Evolutionary conservation across 2,113 vertebrate genomes (phyloP).

Genomic region (Gila orcuttii): DNA sequence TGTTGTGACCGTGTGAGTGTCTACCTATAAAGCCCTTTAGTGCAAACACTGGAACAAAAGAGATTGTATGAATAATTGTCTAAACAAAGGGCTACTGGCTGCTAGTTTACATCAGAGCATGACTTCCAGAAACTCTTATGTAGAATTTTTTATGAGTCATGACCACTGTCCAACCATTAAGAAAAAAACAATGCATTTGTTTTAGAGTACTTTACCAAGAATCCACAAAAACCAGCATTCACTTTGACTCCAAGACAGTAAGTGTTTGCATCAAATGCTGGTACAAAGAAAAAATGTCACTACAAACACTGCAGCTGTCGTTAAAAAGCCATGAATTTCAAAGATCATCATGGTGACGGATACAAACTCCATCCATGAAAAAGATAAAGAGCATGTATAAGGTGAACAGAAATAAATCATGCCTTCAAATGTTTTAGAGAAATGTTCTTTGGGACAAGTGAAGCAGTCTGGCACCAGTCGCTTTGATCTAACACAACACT

Average conservation of each 20-base stretch:
- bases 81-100: background rate
- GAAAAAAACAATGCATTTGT: background rate
- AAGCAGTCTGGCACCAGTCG: background rate
- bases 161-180: background rate
- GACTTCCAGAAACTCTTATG: background rate
- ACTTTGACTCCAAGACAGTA: background rate
- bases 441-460: background rate
- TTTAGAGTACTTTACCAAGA: background rate
- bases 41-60: conserved; percentile 8
- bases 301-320: background rate
- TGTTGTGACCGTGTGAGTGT: background rate
- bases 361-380: background rate
- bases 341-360: background rate
- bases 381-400: background rate
- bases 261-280: conserved; percentile 3
- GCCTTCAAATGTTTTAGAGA: background rate
- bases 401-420: background rate
- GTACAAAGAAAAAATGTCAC: background rate
- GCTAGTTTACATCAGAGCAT: background rate
- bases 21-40: background rate
- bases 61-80: conserved; percentile 1
- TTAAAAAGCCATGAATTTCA: background rate
- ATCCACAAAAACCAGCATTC: background rate
- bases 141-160: background rate
- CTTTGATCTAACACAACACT: conserved; percentile 27